phyloP scores from a whole-genome alignment of 2,888 invertebrate species.

The Chymomyza amoena region DNA sequence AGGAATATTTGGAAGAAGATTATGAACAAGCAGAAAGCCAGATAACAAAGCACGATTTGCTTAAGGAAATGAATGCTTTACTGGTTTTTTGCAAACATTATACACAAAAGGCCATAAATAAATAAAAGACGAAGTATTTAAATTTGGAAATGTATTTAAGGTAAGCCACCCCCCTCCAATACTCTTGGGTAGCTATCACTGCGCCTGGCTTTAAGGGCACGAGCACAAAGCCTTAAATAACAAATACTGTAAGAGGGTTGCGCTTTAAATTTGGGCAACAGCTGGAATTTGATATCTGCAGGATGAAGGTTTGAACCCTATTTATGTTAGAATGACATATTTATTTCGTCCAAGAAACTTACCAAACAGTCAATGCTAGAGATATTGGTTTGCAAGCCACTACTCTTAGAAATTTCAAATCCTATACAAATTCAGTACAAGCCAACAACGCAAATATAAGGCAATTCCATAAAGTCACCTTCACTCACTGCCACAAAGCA shows the following conservation, averaged over 20 bases:
- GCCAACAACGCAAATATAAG: no score
- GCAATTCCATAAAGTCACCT: no score
- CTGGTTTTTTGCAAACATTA: neutral
- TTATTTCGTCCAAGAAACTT: no score
- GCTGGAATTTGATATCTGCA: no score
- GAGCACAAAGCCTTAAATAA: neutral
- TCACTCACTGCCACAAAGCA: no score
- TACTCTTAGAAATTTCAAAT: no score
- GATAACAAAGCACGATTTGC: neutral
- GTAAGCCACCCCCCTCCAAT: neutral
- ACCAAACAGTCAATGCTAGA: no score
- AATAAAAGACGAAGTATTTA: neutral
- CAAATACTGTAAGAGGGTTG: neutral
- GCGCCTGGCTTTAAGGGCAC: neutral
- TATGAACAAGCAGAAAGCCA: neutral
- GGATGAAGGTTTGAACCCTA: no score
- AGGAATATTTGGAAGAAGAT: neutral
- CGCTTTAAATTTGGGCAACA: no score
- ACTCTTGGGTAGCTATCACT: neutral
- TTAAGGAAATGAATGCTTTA: neutral
- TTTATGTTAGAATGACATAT: no score
- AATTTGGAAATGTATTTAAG: neutral
- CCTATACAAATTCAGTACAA: no score
- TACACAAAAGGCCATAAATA: neutral
- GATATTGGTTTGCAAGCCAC: no score